Conservation (phyloP, 2,113 vertebrate species). For the Macrotis lagotis region DNA sequence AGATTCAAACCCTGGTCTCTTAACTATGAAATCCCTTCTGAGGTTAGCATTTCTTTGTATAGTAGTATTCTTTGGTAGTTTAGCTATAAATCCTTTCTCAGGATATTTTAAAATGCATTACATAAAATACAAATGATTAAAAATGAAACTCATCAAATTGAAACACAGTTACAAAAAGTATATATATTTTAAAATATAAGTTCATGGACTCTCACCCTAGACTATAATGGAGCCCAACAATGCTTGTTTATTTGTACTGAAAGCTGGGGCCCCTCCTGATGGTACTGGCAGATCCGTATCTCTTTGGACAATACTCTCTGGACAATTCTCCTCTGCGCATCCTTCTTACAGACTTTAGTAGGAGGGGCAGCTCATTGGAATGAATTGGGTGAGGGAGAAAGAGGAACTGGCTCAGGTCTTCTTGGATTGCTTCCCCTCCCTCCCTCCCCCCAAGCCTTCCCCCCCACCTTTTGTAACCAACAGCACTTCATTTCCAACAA, state of each 20-base stretch:
- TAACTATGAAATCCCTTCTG: not conserved
- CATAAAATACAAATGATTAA: not conserved
- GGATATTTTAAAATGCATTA: not conserved
- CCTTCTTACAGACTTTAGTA: conserved; percentile 1
- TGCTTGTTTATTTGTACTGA: conserved; percentile 54
- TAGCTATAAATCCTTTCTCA: not conserved
- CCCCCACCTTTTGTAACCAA: not conserved
- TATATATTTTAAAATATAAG: not conserved
- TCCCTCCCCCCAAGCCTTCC: not conserved
- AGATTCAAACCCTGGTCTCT: not conserved
- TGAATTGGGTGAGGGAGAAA: not conserved
- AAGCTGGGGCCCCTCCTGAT: conserved; percentile 62
- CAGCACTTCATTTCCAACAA: conserved; percentile 78
- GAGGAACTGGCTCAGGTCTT: conserved; percentile 43
- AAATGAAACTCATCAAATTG: not conserved
- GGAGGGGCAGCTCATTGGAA: not conserved
- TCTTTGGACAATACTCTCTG: conserved; percentile 42
- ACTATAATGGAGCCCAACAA: not conserved
- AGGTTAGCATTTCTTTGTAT: not conserved
- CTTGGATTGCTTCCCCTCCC: conserved; percentile 47
- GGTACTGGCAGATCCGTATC: conserved; percentile 10
- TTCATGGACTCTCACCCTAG: not conserved
- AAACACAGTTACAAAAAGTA: not conserved
- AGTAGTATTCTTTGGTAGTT: not conserved
- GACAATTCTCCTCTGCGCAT: conserved; percentile 36